phyloP scores from a whole-genome alignment of 2,888 invertebrate species.

The Gari tellinella region DNA sequence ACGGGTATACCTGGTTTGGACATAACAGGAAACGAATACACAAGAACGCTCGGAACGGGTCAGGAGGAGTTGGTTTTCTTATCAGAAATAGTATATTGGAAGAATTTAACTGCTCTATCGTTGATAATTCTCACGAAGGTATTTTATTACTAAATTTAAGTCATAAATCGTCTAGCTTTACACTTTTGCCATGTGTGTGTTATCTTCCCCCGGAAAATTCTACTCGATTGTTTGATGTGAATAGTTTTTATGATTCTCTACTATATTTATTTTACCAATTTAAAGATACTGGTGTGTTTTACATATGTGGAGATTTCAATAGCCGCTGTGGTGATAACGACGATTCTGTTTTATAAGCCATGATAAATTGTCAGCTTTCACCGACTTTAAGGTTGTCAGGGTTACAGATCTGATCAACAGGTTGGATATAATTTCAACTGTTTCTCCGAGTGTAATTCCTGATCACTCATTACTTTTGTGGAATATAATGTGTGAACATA shows the following conservation, averaged over 20 bases:
- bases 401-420: conserved; percentile 8
- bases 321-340: conserved; percentile 25
- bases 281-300: conserved; percentile 15
- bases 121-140: too few species aligned
- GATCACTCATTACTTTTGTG: conserved; percentile 26
- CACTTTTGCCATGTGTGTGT: conserved; percentile 16
- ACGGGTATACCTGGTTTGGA: too few species aligned
- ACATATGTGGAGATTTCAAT: conserved; percentile 45
- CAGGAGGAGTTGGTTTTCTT: too few species aligned
- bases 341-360: conserved; percentile 26
- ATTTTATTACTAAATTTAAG: too few species aligned
- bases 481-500: conserved; percentile 2
- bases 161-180: not conserved
- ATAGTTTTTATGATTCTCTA: conserved; percentile 25
- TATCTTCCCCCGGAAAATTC: conserved; percentile 22
- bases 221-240: conserved; percentile 16
- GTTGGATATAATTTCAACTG: not conserved
- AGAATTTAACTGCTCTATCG: too few species aligned
- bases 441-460: not conserved
- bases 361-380: conserved; percentile 13
- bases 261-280: conserved; percentile 4
- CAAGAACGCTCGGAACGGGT: too few species aligned
- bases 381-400: conserved; percentile 12
- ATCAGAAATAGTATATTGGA: too few species aligned
- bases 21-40: too few species aligned